Percentiles rank a stretch among this genome's conserved stretches.
phyloP scores from a whole-genome alignment of 2,797 vertebrate genomes.

The Valencia hispanica region DNA sequence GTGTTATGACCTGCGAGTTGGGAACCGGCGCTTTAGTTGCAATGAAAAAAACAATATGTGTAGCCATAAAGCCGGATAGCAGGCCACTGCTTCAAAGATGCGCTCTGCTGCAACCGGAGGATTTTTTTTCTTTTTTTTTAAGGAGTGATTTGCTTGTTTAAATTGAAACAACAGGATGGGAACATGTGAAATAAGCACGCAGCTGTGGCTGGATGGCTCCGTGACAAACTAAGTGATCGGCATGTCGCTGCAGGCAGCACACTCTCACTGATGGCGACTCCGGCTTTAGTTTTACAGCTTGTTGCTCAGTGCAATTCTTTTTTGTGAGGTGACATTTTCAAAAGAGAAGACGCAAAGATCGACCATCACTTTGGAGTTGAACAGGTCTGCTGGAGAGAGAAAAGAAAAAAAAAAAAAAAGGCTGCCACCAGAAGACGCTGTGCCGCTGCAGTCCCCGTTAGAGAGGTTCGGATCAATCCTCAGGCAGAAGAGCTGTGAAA shows the following conservation, averaged over 20 bases:
- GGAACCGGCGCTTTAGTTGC: constrained; percentile 26
- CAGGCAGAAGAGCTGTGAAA: constrained; percentile 3
- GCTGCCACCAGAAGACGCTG: constrained; percentile 79
- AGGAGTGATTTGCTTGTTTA: neutral
- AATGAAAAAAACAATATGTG: constrained; percentile 45
- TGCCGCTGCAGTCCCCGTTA: neutral
- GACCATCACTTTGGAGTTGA: neutral
- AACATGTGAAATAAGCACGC: neutral
- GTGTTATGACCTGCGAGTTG: constrained; percentile 48
- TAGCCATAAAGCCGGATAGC: constrained; percentile 20
- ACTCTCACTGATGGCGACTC: neutral
- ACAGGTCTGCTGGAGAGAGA: neutral
- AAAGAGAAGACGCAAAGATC: accelerated
- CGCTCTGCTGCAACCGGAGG: constrained; percentile 15
- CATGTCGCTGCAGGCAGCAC: constrained; percentile 12
- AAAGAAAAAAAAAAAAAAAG: no score
- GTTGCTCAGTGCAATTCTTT: neutral
- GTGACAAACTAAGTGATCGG: neutral
- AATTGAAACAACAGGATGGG: neutral
- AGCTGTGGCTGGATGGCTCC: no score
- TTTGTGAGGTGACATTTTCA: neutral
- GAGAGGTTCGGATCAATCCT: constrained; percentile 9
- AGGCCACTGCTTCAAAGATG: constrained; percentile 32
- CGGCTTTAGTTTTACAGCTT: constrained; percentile 1
- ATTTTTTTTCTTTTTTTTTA: no score